These are phyloP conservation scores for Cataglyphis cursor DNA, from an alignment of 2,888 invertebrate genomes.

Conservation along the genomic window DNA sequence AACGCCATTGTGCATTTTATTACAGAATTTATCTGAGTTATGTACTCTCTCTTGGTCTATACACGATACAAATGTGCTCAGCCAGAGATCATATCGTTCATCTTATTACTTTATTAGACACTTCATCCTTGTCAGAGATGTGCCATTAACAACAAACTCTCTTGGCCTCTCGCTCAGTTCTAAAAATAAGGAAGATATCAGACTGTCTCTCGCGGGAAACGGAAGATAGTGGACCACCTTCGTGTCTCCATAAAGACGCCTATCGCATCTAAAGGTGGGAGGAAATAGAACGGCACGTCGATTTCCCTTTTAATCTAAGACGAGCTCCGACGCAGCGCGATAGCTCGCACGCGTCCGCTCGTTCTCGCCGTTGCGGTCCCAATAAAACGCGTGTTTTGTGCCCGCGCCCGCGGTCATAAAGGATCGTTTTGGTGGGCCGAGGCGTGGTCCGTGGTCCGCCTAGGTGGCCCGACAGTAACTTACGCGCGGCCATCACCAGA, in stretches of 20 bases:
- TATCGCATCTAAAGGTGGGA: conserved; percentile 59
- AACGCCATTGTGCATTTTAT: neutral
- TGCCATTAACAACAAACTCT: conserved; percentile 34
- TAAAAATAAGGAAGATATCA: conserved; percentile 48
- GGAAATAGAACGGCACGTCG: conserved; percentile 71
- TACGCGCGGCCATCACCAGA: conserved; percentile 80
- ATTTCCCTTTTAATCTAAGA: conserved; percentile 73
- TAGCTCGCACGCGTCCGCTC: conserved; percentile 74
- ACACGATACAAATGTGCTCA: neutral
- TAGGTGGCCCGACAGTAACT: conserved; percentile 82
- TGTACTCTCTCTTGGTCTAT: neutral
- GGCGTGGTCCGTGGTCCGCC: conserved; percentile 73
- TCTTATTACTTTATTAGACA: conserved; percentile 40
- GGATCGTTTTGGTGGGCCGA: conserved; percentile 72
- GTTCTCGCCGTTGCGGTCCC: conserved; percentile 53
- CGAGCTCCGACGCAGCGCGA: conserved; percentile 55
- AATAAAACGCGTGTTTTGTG: conserved; percentile 75
- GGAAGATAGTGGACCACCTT: conserved; percentile 72
- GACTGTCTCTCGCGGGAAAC: conserved; percentile 53
- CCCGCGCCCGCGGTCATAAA: conserved; percentile 67
- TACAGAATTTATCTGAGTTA: conserved; percentile 15
- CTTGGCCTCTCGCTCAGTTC: neutral
- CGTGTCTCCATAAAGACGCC: conserved; percentile 69
- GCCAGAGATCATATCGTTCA: conserved; percentile 22
- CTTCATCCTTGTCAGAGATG: conserved; percentile 24